Conservation (phyloP, 2,888 invertebrate species). For the Tortrix viridana region DNA sequence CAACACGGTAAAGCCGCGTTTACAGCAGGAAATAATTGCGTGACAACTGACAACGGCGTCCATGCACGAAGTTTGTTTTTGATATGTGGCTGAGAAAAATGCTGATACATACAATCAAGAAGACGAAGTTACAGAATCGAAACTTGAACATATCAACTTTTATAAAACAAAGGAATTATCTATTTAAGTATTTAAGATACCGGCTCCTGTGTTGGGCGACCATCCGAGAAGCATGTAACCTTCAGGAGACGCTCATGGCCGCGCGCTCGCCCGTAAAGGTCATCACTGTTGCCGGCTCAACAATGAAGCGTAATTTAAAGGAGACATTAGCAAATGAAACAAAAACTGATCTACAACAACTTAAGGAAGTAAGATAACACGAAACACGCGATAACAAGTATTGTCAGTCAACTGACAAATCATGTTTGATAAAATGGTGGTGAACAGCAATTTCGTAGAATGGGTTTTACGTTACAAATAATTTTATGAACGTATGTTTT, state of each 20-base stretch:
- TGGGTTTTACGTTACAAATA: not conserved
- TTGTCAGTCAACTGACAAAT: conserved; percentile 19
- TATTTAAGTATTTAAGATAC: conserved; percentile 21
- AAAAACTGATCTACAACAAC: conserved; percentile 34
- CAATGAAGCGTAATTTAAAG: conserved; percentile 18
- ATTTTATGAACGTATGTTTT: too few species aligned
- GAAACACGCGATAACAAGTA: conserved; percentile 17
- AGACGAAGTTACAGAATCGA: not conserved
- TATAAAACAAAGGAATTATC: too few species aligned
- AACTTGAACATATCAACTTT: conserved; percentile 8
- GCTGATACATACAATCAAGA: not conserved
- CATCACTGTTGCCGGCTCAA: conserved; percentile 47
- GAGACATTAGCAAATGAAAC: conserved; percentile 7
- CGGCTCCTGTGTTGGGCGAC: conserved; percentile 41
- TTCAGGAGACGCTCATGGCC: conserved; percentile 75
- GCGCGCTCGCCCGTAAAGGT: conserved; percentile 74
- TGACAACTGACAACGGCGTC: conserved; percentile 46
- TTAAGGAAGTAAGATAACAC: conserved; percentile 21
- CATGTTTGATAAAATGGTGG: conserved; percentile 8
- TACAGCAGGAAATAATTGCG: conserved; percentile 62
- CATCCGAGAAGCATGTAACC: conserved; percentile 67
- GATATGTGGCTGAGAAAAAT: conserved; percentile 28
- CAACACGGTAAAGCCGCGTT: conserved; percentile 60
- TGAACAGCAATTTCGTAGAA: not conserved
- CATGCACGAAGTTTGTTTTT: conserved; percentile 42